Evolutionary conservation across 2,113 vertebrate species (phyloP).

Genomic region (Cinclus cinclus): DNA sequence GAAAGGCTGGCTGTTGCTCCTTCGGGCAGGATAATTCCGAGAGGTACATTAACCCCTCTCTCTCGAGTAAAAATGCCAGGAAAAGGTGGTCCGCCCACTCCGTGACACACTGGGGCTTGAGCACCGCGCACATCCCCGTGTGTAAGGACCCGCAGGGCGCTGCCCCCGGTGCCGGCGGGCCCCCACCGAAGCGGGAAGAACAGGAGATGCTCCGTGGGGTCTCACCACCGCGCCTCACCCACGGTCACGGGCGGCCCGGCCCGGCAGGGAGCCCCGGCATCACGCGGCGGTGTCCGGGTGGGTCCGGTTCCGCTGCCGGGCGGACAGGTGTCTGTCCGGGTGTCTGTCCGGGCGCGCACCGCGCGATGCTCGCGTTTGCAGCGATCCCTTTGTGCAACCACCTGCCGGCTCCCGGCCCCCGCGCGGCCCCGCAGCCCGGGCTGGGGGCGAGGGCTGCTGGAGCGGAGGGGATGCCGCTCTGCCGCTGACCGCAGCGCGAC

Average conservation of each 20-base stretch:
- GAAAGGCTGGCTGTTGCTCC: neutral
- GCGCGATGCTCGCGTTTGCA: neutral
- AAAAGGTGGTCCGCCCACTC: neutral
- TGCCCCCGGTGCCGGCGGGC: neutral
- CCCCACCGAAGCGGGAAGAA: neutral
- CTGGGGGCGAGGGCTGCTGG: neutral
- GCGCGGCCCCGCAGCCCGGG: too few relatives aligned
- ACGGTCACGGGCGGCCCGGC: too few relatives aligned
- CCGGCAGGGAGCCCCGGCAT: neutral
- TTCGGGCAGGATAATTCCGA: neutral
- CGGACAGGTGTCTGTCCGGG: neutral
- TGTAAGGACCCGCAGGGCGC: neutral
- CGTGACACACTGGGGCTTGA: neutral
- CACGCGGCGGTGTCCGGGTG: neutral
- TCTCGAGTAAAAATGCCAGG: neutral
- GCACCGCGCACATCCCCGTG: neutral
- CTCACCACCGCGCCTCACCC: neutral
- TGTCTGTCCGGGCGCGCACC: neutral
- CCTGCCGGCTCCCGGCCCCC: neutral
- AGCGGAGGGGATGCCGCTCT: neutral
- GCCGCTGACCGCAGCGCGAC: neutral
- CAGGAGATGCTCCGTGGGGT: neutral
- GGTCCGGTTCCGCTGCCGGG: neutral
- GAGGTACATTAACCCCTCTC: neutral
- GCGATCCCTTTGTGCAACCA: neutral